These are phyloP conservation scores for Siniperca undulata DNA, from an alignment of 2,797 vertebrate genomes.

Conservation along the genomic window DNA sequence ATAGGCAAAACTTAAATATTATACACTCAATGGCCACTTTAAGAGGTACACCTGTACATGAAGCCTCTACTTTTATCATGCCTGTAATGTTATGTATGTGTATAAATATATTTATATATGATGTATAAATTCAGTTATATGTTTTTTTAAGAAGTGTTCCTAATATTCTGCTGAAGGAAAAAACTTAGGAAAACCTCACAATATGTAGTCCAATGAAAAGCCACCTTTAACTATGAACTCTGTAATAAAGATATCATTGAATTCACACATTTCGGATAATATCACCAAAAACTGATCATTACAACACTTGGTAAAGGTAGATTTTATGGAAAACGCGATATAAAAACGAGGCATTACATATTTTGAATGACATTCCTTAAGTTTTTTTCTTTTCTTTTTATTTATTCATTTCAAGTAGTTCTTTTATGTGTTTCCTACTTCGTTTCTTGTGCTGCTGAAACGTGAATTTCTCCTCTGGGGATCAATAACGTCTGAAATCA, in stretches of 20 bases:
- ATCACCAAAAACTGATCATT: too few relatives aligned
- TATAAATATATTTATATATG: too few relatives aligned
- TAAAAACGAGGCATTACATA: too few relatives aligned
- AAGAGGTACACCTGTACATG: not conserved
- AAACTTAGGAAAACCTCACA: not conserved
- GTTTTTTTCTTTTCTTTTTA: too few relatives aligned
- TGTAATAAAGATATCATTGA: not conserved
- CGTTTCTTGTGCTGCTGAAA: not conserved
- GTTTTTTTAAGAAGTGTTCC: not conserved
- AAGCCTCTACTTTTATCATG: too few relatives aligned
- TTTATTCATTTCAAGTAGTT: not conserved
- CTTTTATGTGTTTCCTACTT: not conserved
- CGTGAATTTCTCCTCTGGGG: not conserved
- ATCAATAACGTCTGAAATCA: too few relatives aligned
- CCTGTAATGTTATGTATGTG: too few relatives aligned
- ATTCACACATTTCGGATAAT: not conserved
- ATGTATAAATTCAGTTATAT: not conserved
- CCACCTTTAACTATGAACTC: not conserved
- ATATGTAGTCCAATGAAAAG: not conserved
- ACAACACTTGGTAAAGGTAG: too few relatives aligned
- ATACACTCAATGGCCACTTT: too few relatives aligned
- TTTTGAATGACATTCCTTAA: too few relatives aligned
- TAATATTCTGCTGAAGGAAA: not conserved
- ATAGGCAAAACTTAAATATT: too few relatives aligned
- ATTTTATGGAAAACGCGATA: not conserved